Evolutionary conservation across 2,888 invertebrate genomes (phyloP), one percentile per base, ranked within the genome.

Genomic region (Hydrotaea diabolus): DNA sequence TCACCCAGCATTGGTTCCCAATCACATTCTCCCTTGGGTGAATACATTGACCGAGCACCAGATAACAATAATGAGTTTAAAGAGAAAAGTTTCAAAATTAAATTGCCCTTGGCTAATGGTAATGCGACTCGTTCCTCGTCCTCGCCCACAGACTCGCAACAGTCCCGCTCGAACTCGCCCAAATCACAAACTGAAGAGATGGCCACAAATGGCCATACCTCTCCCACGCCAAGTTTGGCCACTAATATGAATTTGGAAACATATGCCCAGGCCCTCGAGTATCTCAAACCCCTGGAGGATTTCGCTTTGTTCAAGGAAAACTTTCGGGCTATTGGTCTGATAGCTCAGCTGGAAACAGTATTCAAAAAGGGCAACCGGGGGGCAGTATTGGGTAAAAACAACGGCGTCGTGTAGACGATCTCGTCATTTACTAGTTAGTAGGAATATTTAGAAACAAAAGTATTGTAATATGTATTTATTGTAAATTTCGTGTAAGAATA

Each of bases 271-370:
- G 91, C 91, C 0, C 76, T 91, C 64, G 90, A 89, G 49, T 90
- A 91, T 72, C 85, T 91, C 0, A 91, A 91, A 62, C 91, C 91
- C 0, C 72, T 91, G 43, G 92, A 92, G 76, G 91, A 91, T 19
- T 91, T 91, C 86, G 91, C 90, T 13, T 88, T 91, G 5, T 88
- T 90, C 80, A 91, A 90, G 80, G 91, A 91, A 76, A 91, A 91
- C 57, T 91, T 90, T 76, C 89, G 91, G 11, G 92, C 91, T 31
- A 91, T 91, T 77, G 91, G 91, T 0, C 77, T 91, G 75, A 88
- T 91, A 23, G 90, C 92, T 1, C 91, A 91, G 78, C 77, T 91
- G 77, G 92, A 91, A 78, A 64, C 87, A 75, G 89, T 91, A 77
- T 83, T 91, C 31, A 89, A 89, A 55, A 91, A 90, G 69, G 90